These are phyloP conservation scores for Parus major DNA, from an alignment of 2,113 vertebrate species.

Conservation along the genomic window DNA sequence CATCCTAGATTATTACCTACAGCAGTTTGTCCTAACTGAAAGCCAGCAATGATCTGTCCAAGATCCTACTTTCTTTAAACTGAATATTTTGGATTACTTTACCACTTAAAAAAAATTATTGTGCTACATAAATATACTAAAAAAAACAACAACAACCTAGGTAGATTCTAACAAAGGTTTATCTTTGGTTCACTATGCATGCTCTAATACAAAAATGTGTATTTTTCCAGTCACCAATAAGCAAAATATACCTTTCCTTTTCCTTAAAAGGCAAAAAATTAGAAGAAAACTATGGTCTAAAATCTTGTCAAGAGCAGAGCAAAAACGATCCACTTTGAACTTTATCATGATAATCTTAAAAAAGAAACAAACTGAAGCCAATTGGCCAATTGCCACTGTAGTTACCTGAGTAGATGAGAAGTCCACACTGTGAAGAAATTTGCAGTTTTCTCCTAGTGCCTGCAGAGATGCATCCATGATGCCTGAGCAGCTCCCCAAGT, in stretches of 20 bases:
- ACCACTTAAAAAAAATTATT: background rate
- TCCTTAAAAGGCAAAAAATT: background rate
- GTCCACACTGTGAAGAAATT: constrained; percentile 77
- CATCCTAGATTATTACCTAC: background rate
- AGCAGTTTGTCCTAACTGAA: background rate
- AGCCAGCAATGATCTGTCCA: background rate
- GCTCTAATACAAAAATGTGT: background rate
- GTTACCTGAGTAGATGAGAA: constrained; percentile 80
- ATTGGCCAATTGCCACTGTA: background rate
- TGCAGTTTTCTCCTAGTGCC: constrained; percentile 78
- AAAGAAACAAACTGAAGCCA: background rate
- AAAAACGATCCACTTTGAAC: background rate
- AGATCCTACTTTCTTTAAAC: background rate
- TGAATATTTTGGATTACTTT: background rate
- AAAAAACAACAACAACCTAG: background rate
- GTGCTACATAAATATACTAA: background rate
- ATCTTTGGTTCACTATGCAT: background rate
- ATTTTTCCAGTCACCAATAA: background rate
- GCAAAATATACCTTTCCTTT: background rate
- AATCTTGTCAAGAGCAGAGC: background rate
- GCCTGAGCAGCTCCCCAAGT: constrained; percentile 73
- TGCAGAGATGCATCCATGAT: constrained; percentile 77
- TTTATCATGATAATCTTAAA: background rate
- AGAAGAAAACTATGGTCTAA: background rate
- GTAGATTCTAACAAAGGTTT: background rate